These are phyloP conservation scores for Lysiphlebus fabarum DNA, from an alignment of 1,140 invertebrate species.

Conservation along the genomic window DNA sequence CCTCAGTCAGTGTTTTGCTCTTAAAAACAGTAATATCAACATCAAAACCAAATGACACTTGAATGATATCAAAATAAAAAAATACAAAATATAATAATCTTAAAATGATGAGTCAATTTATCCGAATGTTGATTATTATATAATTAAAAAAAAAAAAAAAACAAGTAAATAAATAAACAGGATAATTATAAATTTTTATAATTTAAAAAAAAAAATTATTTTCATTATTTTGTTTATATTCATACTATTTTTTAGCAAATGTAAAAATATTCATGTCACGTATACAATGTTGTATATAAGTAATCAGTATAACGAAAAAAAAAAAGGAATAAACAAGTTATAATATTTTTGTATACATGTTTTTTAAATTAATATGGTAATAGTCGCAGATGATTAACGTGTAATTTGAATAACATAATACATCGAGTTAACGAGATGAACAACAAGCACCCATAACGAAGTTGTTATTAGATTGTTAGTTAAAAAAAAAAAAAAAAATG, in stretches of 20 bases:
- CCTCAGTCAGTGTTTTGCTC: neutral
- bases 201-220: neutral
- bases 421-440: constrained; percentile 16
- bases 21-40: constrained; percentile 4
- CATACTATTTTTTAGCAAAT: constrained; percentile 1
- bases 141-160: neutral
- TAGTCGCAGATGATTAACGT: constrained; percentile 17
- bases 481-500: constrained; percentile 1
- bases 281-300: too few species aligned
- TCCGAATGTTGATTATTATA: neutral
- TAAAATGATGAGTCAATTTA: too few species aligned
- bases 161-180: neutral
- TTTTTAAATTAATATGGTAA: neutral
- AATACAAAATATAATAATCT: too few species aligned
- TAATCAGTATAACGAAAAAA: too few species aligned
- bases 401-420: constrained; percentile 29
- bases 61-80: too few species aligned
- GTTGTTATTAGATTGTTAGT: constrained; percentile 12
- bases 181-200: constrained; percentile 1
- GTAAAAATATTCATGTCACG: too few species aligned
- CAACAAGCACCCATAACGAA: constrained; percentile 28
- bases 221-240: neutral
- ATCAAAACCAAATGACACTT: too few species aligned
- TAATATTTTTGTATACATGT: too few species aligned
- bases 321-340: too few species aligned